Percentiles rank a stretch among this genome's conserved stretches.
Conservation (phyloP, 2,113 vertebrate genomes). For the Lathamus discolor region DNA sequence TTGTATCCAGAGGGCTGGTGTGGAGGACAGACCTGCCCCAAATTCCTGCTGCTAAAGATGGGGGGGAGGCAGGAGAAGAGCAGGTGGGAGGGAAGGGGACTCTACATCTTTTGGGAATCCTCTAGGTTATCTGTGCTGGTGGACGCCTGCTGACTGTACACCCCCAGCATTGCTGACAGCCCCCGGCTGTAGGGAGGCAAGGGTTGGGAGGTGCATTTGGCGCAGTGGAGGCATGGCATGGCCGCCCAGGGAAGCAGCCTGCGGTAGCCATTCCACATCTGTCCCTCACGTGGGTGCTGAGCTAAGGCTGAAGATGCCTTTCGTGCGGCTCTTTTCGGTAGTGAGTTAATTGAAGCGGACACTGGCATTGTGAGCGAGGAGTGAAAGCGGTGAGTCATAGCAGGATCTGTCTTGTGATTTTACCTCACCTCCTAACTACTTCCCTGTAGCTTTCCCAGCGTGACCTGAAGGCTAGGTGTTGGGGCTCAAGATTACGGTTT, state of each 20-base stretch:
- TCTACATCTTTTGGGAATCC: neutral
- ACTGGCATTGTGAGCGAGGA: neutral
- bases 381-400: slow-evolving; percentile 44
- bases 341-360: neutral
- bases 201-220: neutral
- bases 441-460: neutral
- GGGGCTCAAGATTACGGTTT: neutral
- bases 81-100: neutral
- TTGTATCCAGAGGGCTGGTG: neutral
- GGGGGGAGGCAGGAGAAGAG: neutral
- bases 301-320: neutral
- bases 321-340: neutral
- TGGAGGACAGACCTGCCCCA: neutral
- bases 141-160: neutral
- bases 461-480: neutral
- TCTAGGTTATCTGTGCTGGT: neutral
- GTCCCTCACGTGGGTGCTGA: neutral
- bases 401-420: slow-evolving; percentile 25
- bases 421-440: neutral
- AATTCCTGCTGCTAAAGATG: neutral
- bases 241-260: neutral
- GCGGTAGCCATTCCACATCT: neutral
- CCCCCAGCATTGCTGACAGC: neutral
- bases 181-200: neutral
- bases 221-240: neutral